Conservation (phyloP, 1,140 invertebrate species). For the Heliconius hermathena region DNA sequence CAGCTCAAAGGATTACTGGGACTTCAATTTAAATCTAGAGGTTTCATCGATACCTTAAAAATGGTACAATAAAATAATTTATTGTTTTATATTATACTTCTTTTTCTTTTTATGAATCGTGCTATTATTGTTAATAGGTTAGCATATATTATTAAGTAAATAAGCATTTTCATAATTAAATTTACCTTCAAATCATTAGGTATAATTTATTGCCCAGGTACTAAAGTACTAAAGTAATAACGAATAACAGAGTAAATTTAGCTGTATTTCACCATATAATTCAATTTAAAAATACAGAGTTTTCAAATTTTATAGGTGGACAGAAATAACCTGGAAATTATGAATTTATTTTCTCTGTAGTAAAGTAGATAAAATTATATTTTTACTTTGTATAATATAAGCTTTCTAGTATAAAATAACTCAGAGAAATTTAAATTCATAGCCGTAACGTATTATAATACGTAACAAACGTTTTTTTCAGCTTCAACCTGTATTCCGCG, state of each 20-base stretch:
- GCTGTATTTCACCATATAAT: neutral
- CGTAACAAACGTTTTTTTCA: too few relatives aligned
- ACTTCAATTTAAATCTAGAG: constrained; percentile 87
- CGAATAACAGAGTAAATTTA: neutral
- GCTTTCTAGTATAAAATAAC: too few relatives aligned
- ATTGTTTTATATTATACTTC: neutral
- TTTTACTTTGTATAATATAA: too few relatives aligned
- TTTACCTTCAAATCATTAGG: neutral
- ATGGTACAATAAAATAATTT: constrained; percentile 75
- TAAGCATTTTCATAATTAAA: neutral
- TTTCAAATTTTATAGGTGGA: neutral
- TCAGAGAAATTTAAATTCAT: too few relatives aligned
- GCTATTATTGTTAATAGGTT: neutral
- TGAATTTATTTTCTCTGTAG: neutral
- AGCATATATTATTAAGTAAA: neutral
- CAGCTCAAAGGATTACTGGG: constrained; percentile 94
- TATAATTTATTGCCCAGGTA: neutral
- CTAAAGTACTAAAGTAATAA: neutral
- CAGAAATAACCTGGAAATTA: neutral
- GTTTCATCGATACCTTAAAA: constrained; percentile 87
- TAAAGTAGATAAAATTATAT: neutral
- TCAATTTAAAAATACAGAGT: neutral
- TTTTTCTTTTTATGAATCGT: neutral
- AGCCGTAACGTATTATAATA: too few relatives aligned
- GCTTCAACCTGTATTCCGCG: too few relatives aligned